Conservation (phyloP, 2,797 vertebrate genomes). For the Pachyuromys duprasi region DNA sequence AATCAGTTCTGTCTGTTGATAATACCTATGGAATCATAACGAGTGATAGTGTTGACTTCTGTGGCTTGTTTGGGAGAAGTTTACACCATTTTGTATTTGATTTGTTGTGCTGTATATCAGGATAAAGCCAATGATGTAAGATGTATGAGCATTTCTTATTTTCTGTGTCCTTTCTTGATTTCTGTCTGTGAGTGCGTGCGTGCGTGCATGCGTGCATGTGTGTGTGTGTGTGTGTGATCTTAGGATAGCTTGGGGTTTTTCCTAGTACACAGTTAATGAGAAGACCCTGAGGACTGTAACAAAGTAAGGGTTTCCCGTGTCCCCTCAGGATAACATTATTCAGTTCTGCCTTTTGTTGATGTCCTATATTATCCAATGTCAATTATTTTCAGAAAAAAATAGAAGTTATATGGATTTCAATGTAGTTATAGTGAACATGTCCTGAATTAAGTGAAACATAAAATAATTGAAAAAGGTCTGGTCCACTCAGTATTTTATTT, state of each 20-base stretch:
- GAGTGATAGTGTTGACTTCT: neutral
- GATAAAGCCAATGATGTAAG: neutral
- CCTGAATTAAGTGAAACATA: neutral
- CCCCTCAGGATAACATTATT: neutral
- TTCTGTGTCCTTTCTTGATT: fast-evolving
- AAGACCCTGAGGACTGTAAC: neutral
- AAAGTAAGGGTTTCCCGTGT: neutral
- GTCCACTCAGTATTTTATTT: neutral
- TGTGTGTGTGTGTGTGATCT: neutral
- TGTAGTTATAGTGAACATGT: neutral
- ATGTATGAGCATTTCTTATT: neutral
- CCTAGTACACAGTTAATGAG: neutral
- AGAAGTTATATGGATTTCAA: neutral
- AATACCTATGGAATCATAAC: neutral
- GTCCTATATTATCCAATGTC: neutral
- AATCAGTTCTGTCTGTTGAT: neutral
- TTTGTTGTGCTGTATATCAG: neutral
- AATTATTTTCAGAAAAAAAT: neutral
- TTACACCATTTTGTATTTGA: neutral
- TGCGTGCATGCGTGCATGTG: neutral
- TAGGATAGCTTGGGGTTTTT: neutral
- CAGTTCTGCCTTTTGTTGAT: neutral
- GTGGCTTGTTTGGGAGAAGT: neutral
- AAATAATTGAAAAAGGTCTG: neutral
- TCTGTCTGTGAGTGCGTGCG: neutral